A percentile compares a stretch with the other conserved stretches of the same genome.
These are phyloP conservation scores for Pandemis corylana DNA, from an alignment of 2,888 invertebrate species.

Conservation along the genomic window DNA sequence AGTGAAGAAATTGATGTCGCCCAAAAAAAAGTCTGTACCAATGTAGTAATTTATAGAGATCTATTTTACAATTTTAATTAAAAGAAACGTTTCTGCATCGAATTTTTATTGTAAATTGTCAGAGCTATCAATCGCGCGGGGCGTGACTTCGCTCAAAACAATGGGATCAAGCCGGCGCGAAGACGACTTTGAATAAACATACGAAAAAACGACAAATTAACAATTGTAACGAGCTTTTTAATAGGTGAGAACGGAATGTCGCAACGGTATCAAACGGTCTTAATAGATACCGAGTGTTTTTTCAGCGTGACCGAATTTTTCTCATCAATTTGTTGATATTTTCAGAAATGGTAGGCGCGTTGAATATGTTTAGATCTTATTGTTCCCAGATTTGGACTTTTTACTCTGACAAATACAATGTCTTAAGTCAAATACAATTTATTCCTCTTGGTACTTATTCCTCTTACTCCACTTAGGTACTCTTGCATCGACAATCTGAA, in stretches of 20 bases:
- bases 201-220: conserved; percentile 36
- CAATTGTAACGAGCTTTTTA: conserved; percentile 42
- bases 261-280: conserved; percentile 13
- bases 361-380: not conserved
- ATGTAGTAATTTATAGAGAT: not conserved
- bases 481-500: too few relatives aligned
- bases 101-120: conserved; percentile 64
- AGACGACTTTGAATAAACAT: conserved; percentile 69
- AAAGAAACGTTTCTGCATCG: conserved; percentile 51
- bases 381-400: too few relatives aligned
- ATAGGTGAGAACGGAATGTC: conserved; percentile 34
- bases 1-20: not conserved
- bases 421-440: too few relatives aligned
- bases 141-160: conserved; percentile 82
- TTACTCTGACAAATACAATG: too few relatives aligned
- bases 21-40: not conserved
- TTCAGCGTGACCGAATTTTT: not conserved
- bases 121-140: conserved; percentile 66
- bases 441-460: too few relatives aligned
- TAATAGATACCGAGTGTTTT: not conserved
- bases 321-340: not conserved
- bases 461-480: too few relatives aligned
- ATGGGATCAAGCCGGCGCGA: conserved; percentile 69
- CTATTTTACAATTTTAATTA: conserved; percentile 29
- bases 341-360: not conserved